Conservation (phyloP, 1,140 invertebrate species). For the Drosophila watanabei region DNA sequence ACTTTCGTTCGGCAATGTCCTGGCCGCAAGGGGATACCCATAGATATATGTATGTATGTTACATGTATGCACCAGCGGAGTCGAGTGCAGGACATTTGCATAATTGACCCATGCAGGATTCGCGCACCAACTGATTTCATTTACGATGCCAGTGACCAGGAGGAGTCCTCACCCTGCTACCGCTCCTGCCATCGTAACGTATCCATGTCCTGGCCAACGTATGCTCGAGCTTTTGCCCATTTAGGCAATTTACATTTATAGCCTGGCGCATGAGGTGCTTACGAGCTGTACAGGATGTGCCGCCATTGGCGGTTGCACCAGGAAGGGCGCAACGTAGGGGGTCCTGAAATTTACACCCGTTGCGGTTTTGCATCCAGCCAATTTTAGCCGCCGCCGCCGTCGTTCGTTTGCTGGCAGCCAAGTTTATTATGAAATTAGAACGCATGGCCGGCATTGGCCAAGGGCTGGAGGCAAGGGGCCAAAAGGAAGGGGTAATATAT, state of each 20-base stretch:
- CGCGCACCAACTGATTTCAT: slow-evolving; percentile 84
- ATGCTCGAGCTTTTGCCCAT: slow-evolving; percentile 82
- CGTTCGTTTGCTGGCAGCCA: slow-evolving; percentile 58
- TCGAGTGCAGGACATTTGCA: slow-evolving; percentile 72
- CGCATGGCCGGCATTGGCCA: slow-evolving; percentile 49
- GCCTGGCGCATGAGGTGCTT: slow-evolving; percentile 82
- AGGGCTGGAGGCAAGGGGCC: slow-evolving; percentile 2
- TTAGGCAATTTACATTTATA: slow-evolving; percentile 84
- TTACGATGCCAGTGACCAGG: slow-evolving; percentile 57
- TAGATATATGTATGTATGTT: neutral
- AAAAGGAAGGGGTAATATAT: slow-evolving; percentile 5
- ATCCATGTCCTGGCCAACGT: slow-evolving; percentile 72
- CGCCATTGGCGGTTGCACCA: slow-evolving; percentile 61
- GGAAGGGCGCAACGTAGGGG: slow-evolving; percentile 10
- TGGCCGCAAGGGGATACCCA: slow-evolving; percentile 20
- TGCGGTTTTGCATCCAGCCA: slow-evolving; percentile 73
- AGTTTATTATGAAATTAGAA: slow-evolving; percentile 84
- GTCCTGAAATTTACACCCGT: slow-evolving; percentile 78
- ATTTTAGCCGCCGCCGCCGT: slow-evolving; percentile 59
- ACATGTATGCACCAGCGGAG: slow-evolving; percentile 28
- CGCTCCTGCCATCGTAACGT: slow-evolving; percentile 33
- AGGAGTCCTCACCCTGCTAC: neutral
- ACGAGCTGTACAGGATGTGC: slow-evolving; percentile 82
- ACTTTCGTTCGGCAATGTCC: slow-evolving; percentile 73
- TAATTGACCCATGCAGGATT: slow-evolving; percentile 84